A percentile compares a stretch with the other conserved stretches of the same genome.
phyloP scores from a whole-genome alignment of 2,888 invertebrate genomes.

The Cantharis nigra region DNA sequence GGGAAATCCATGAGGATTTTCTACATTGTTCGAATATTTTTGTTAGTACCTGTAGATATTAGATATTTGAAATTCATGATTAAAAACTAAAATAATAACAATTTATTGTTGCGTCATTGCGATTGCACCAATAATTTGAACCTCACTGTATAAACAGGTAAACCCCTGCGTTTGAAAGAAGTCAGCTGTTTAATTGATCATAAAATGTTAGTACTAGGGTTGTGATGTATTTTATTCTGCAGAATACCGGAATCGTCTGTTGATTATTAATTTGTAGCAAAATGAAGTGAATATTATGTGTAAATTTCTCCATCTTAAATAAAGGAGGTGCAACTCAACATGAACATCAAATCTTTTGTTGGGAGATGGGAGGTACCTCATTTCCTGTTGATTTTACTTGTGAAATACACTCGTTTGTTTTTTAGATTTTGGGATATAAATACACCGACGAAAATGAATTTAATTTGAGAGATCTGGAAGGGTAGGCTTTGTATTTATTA shows the following conservation, averaged over 20 bases:
- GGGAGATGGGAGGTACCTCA: slow-evolving; percentile 61
- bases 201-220: not conserved
- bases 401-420: not conserved
- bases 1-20: too few species aligned
- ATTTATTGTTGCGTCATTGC: not conserved
- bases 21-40: too few species aligned
- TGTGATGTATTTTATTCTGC: not conserved
- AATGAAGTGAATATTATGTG: not conserved
- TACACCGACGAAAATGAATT: not conserved
- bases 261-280: not conserved
- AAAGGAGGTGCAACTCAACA: slow-evolving; percentile 22
- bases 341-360: slow-evolving; percentile 58
- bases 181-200: not conserved
- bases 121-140: not conserved
- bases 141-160: not conserved
- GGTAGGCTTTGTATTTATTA: not conserved
- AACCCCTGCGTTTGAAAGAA: not conserved
- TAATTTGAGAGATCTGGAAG: not conserved
- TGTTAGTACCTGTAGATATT: too few species aligned
- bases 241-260: not conserved
- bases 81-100: not conserved
- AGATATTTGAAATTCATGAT: too few species aligned
- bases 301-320: not conserved
- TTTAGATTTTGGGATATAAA: not conserved
- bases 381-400: not conserved